phyloP scores from a whole-genome alignment of 2,888 invertebrate genomes.

The Theretra japonica region DNA sequence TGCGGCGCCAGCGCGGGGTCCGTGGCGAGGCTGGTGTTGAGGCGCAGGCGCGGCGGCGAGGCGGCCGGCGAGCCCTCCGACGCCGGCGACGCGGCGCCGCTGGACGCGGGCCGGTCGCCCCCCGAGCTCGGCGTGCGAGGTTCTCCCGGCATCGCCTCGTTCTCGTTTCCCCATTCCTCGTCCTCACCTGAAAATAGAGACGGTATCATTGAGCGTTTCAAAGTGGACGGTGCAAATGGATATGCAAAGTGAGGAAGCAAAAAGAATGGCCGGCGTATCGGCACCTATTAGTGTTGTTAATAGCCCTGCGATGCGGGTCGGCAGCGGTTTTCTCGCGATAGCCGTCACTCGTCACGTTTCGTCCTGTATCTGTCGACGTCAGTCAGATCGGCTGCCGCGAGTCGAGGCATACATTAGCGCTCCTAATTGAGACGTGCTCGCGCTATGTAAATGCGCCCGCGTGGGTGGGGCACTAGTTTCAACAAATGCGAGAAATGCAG shows the following conservation, averaged over 20 bases:
- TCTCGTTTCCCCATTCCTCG: slow-evolving; percentile 87
- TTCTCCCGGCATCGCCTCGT: slow-evolving; percentile 84
- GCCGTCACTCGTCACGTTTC: slow-evolving; percentile 83
- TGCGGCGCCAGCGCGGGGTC: slow-evolving; percentile 91
- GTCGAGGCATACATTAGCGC: slow-evolving; percentile 85
- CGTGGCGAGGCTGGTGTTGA: slow-evolving; percentile 91
- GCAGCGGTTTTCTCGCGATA: slow-evolving; percentile 71
- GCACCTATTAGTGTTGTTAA: slow-evolving; percentile 79
- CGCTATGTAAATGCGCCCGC: slow-evolving; percentile 82
- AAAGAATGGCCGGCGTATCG: slow-evolving; percentile 65
- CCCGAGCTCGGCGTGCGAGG: slow-evolving; percentile 81
- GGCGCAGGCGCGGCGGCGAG: slow-evolving; percentile 88
- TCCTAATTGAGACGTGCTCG: slow-evolving; percentile 84
- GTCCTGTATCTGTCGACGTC: slow-evolving; percentile 77
- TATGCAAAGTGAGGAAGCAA: slow-evolving; percentile 49
- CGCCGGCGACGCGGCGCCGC: slow-evolving; percentile 67
- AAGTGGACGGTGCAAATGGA: slow-evolving; percentile 49
- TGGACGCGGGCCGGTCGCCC: slow-evolving; percentile 73
- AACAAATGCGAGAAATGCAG: slow-evolving; percentile 68
- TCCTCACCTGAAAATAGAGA: slow-evolving; percentile 85
- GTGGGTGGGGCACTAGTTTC: slow-evolving; percentile 78
- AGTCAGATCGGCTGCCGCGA: slow-evolving; percentile 75
- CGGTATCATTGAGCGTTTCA: slow-evolving; percentile 33
- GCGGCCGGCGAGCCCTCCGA: slow-evolving; percentile 67
- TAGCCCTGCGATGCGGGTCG: slow-evolving; percentile 71